These are phyloP conservation scores for Gulo gulo DNA, from an alignment of 2,113 vertebrate genomes.

Conservation along the genomic window DNA sequence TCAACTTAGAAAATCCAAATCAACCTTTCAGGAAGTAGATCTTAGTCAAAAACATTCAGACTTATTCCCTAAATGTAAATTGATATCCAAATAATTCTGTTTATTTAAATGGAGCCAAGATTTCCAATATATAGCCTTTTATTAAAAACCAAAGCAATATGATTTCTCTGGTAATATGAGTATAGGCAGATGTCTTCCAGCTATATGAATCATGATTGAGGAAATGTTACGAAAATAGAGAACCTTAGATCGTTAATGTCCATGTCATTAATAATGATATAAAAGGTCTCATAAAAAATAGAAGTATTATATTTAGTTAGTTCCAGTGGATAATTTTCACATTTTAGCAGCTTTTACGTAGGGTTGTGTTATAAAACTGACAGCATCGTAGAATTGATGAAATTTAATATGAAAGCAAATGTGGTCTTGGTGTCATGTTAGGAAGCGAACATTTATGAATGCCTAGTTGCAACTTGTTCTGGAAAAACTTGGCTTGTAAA, in stretches of 20 bases:
- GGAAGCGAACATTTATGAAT: neutral
- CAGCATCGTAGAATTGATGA: neutral
- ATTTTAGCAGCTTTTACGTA: neutral
- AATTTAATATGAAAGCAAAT: neutral
- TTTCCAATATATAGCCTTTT: neutral
- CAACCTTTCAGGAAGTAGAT: neutral
- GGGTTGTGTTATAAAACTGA: neutral
- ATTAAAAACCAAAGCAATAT: conserved; percentile 24
- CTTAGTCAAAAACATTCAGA: neutral
- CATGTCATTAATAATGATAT: neutral
- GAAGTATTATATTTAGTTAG: neutral
- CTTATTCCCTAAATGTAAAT: conserved; percentile 9
- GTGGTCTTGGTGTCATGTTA: neutral
- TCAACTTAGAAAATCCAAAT: neutral
- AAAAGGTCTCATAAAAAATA: neutral
- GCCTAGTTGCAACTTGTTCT: neutral
- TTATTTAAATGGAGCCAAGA: neutral
- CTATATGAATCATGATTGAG: neutral
- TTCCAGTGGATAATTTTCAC: neutral
- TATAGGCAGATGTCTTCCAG: neutral
- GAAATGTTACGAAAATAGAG: neutral
- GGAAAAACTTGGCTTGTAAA: neutral
- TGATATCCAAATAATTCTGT: neutral
- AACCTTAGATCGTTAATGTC: neutral
- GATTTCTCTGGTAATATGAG: neutral